These are phyloP conservation scores for Diabrotica virgifera DNA, from an alignment of 1,140 invertebrate genomes.

Conservation along the genomic window DNA sequence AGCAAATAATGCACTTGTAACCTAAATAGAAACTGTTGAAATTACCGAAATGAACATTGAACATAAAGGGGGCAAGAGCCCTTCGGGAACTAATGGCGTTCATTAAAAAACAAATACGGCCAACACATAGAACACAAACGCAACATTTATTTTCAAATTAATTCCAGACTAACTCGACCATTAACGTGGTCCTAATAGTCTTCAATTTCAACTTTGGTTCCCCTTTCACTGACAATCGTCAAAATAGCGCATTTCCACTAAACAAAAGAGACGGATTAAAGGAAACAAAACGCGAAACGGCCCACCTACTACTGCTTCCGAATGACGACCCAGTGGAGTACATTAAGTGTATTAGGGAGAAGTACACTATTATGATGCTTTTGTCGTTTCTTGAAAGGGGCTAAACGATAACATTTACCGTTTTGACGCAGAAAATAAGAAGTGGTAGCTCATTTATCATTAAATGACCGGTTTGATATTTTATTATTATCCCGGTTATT, in stretches of 20 bases:
- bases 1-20: too few relatives aligned
- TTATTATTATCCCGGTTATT: too few relatives aligned
- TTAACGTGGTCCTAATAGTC: neutral
- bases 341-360: too few relatives aligned
- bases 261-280: conserved; percentile 2
- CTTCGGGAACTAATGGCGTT: neutral
- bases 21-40: too few relatives aligned
- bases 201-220: neutral
- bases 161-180: neutral
- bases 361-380: too few relatives aligned
- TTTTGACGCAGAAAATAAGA: too few relatives aligned
- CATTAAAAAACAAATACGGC: neutral
- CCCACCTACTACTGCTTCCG: neutral
- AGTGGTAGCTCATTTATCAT: too few relatives aligned
- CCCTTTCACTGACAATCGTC: neutral
- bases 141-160: neutral
- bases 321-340: neutral
- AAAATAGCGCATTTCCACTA: neutral
- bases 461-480: too few relatives aligned
- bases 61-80: neutral
- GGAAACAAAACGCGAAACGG: neutral
- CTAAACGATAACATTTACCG: too few relatives aligned
- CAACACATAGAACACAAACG: neutral
- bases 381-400: too few relatives aligned
- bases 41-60: neutral